These are phyloP conservation scores for Atractosteus spatula DNA, from an alignment of 2,113 vertebrate genomes.

Conservation along the genomic window DNA sequence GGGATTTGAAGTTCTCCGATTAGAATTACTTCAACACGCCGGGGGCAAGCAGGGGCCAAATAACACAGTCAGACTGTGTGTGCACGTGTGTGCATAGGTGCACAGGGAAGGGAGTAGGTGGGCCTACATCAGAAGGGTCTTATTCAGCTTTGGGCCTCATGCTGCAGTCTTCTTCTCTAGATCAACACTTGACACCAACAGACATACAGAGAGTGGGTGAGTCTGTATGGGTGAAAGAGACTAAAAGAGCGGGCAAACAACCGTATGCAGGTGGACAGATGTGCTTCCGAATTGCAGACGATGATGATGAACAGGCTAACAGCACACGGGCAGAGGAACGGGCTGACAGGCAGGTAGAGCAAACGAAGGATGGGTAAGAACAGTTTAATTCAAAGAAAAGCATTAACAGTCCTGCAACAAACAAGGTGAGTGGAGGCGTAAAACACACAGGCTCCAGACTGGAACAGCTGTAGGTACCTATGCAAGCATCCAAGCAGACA, in stretches of 20 bases:
- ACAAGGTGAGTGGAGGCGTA: not conserved
- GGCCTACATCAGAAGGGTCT: too few species aligned
- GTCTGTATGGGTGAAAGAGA: too few species aligned
- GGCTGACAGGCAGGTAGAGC: constrained; percentile 8
- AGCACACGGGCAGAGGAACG: too few species aligned
- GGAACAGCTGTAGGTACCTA: not conserved
- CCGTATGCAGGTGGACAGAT: too few species aligned
- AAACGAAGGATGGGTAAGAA: constrained; percentile 1
- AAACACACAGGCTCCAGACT: not conserved
- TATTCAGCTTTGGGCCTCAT: too few species aligned
- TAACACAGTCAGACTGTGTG: constrained; percentile 11
- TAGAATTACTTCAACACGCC: constrained; percentile 47
- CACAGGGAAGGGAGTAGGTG: not conserved
- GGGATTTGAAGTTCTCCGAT: constrained; percentile 68
- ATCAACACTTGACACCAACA: too few species aligned
- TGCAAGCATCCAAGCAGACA: not conserved
- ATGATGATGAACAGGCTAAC: too few species aligned
- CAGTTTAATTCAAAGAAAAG: not conserved
- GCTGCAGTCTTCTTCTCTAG: too few species aligned
- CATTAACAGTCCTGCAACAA: not conserved
- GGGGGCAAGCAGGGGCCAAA: constrained; percentile 40
- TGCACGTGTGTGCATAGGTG: constrained; percentile 25
- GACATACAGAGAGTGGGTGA: too few species aligned
- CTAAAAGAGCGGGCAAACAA: too few species aligned
- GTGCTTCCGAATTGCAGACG: too few species aligned